Evolutionary conservation across 2,797 vertebrate species (phyloP).

Genomic region (Rhinogobio ventralis): DNA sequence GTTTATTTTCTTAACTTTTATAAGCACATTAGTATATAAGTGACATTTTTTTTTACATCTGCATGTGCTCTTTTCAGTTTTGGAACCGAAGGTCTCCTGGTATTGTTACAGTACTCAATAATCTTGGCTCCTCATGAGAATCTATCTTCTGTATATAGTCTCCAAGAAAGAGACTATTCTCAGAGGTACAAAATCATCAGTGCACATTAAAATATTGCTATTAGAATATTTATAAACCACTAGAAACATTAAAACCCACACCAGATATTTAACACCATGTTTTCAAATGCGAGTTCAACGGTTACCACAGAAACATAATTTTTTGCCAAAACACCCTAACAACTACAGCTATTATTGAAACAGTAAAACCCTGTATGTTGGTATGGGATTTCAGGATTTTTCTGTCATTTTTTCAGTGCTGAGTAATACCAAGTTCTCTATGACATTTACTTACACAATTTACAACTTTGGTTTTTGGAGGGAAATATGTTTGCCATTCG

Average conservation of each 20-base stretch:
- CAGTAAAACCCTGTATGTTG: not conserved
- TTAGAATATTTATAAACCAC: not conserved
- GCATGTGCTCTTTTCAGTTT: not conserved
- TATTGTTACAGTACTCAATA: not conserved
- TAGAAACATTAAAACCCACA: not conserved
- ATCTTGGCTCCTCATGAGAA: not conserved
- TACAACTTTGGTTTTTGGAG: not conserved
- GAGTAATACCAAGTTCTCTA: not conserved
- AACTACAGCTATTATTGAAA: not conserved
- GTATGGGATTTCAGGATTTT: no score
- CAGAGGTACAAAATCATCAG: not conserved
- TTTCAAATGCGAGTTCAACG: not conserved
- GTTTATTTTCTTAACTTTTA: not conserved
- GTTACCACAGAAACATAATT: not conserved
- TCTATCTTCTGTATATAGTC: not conserved
- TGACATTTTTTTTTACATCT: not conserved
- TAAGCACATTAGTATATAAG: not conserved
- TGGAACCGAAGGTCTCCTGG: not conserved
- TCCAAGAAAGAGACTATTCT: conserved; percentile 8
- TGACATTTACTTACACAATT: no score
- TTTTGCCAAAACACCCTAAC: not conserved
- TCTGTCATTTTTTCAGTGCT: not conserved
- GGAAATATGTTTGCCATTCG: not conserved
- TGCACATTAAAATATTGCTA: not conserved
- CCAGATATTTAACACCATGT: not conserved